Percentiles rank a stretch among this genome's conserved stretches.
Conservation (phyloP, 2,888 invertebrate species). For the Argyra leucocephala region DNA sequence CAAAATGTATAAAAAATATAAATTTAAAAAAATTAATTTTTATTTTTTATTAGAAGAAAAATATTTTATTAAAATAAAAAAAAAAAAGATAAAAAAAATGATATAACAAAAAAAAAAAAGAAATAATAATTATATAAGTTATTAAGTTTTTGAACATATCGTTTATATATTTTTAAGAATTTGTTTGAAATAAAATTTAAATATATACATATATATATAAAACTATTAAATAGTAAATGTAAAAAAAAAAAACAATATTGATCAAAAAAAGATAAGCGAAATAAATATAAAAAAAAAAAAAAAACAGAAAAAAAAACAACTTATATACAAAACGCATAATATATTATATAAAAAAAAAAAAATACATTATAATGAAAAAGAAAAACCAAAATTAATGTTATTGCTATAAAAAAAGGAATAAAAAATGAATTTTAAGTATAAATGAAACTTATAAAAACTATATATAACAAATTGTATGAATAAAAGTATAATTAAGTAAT, state of each 20-base stretch:
- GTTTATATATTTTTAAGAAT: slow-evolving; percentile 22
- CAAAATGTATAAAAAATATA: too few relatives aligned
- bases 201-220: slow-evolving; percentile 7
- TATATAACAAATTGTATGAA: too few relatives aligned
- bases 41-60: background rate
- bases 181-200: slow-evolving; percentile 12
- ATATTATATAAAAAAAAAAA: too few relatives aligned
- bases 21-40: slow-evolving; percentile 5
- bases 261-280: background rate
- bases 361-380: too few relatives aligned
- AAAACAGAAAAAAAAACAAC: background rate
- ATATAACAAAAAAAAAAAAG: background rate
- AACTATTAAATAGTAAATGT: background rate
- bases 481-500: too few relatives aligned
- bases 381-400: too few relatives aligned
- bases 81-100: background rate
- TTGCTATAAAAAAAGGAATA: too few relatives aligned
- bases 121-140: slow-evolving; percentile 15
- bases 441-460: too few relatives aligned
- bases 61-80: background rate
- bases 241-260: background rate
- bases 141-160: slow-evolving; percentile 23
- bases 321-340: too few relatives aligned
- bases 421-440: too few relatives aligned
- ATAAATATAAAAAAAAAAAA: background rate